Conservation (phyloP, 2,113 vertebrate species). For the Athene cunicularia region DNA sequence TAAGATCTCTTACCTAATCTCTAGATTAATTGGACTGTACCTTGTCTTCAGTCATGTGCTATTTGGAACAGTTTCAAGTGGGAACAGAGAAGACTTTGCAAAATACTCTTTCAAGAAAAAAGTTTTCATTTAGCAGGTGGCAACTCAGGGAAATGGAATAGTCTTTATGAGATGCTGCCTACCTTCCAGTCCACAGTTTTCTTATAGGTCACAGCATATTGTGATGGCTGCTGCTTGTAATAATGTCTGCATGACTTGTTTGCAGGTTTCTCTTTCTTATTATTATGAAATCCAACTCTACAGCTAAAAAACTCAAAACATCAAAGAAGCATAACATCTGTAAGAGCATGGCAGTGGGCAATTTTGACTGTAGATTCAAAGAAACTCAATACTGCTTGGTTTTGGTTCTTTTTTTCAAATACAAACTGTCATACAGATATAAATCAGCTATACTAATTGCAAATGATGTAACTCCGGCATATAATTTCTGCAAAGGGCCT, state of each 20-base stretch:
- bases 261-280: neutral
- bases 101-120: neutral
- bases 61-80: rapidly evolving
- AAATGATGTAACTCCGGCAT: neutral
- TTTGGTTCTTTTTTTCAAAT: neutral
- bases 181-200: neutral
- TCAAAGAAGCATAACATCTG: neutral
- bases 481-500: neutral
- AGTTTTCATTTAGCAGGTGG: neutral
- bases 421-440: neutral
- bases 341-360: neutral
- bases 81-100: neutral
- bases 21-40: too few relatives aligned
- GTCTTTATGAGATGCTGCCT: neutral
- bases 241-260: rapidly evolving
- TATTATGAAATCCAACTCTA: neutral
- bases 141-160: neutral
- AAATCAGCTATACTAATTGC: neutral
- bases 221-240: neutral
- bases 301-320: neutral
- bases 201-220: neutral
- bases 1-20: too few relatives aligned
- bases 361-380: neutral
- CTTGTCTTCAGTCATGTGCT: neutral
- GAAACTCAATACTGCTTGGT: neutral